These are phyloP conservation scores for Goniozus legneri DNA, from an alignment of 1,140 invertebrate species.

Conservation along the genomic window DNA sequence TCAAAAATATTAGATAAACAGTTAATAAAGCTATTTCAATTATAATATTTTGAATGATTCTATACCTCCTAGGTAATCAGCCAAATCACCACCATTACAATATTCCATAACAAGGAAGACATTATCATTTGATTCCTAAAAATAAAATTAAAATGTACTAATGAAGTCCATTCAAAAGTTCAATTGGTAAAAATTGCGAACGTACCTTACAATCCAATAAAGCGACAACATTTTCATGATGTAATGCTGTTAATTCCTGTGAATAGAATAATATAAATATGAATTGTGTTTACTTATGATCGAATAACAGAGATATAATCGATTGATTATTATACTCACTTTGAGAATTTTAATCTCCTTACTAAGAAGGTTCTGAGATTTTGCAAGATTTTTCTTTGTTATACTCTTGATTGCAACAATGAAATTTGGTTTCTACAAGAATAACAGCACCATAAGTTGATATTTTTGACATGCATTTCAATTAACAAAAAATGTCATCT, in stretches of 20 bases:
- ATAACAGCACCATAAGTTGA: background rate
- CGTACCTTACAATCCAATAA: conserved; percentile 87
- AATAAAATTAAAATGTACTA: conserved; percentile 16
- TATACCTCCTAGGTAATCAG: conserved; percentile 91
- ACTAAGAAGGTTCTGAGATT: conserved; percentile 92
- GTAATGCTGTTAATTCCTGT: conserved; percentile 89
- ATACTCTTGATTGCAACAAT: conserved; percentile 97
- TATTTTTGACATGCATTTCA: no score
- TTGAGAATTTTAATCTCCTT: conserved; percentile 99
- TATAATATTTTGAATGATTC: conserved; percentile 25
- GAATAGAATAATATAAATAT: conserved; percentile 30
- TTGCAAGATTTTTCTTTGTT: conserved; percentile 94
- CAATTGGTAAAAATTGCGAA: no score
- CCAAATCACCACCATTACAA: conserved; percentile 98
- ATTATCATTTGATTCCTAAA: conserved; percentile 81
- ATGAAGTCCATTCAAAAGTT: conserved; percentile 31
- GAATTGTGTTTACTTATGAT: conserved; percentile 1
- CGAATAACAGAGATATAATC: background rate
- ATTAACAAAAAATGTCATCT: conserved; percentile 38
- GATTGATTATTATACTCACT: conserved; percentile 53
- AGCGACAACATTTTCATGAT: conserved; percentile 98
- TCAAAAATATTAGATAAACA: conserved; percentile 14
- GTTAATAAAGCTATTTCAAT: conserved; percentile 15
- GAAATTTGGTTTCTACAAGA: conserved; percentile 75
- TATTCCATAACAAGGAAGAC: conserved; percentile 99